Evolutionary conservation across 2,113 vertebrate genomes (phyloP), one percentile per base, ranked within the genome.

Genomic region (Forbesichthys papilliferus): DNA sequence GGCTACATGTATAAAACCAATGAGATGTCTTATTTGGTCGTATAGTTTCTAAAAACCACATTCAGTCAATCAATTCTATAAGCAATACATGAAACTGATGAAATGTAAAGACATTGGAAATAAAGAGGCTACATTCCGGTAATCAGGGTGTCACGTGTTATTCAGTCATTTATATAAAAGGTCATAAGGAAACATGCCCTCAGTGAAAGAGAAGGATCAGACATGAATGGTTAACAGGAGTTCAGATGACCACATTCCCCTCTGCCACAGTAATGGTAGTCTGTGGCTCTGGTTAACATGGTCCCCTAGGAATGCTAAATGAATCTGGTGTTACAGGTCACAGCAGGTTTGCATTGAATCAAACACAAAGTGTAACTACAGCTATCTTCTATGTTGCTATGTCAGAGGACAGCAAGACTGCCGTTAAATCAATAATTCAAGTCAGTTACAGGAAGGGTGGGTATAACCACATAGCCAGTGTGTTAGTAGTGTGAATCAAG

Each of bases 261-360:
- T 57, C n/a, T 16, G 61, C 65, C 62, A 47, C 64, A 16, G 67
- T 66, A 67, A 64, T 34, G 16, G 51, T 49, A 62, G 48, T 66
- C 69, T 60, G 75, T 78, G 33, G 56, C 52, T 62, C 48, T 14
- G 12, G 58, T 11, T 33, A 5, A 51, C 2, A 63, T 46, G 72
- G 68, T 60, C 54, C n/a, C 61, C 56, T 6, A 27, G 61, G 56
- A 74, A 68, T 58, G 79, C 71, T 74, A 54, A 52, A 68, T 64
- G 83, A 78, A 75, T 52, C 61, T 74, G 56, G 64, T 80, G 86
- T 87, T 76, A n/a, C 0, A 73, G 84, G 77, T 86, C 82, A 90
- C 90, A 89, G 84, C 75, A 86, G 90, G 86, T 89, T 90, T 87
- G 77, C 48, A 86, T 89, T 82, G 74, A 74, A 85, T 74, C 66